phyloP scores from a whole-genome alignment of 1,140 invertebrate species.

The Daktulosphaira vitifoliae region DNA sequence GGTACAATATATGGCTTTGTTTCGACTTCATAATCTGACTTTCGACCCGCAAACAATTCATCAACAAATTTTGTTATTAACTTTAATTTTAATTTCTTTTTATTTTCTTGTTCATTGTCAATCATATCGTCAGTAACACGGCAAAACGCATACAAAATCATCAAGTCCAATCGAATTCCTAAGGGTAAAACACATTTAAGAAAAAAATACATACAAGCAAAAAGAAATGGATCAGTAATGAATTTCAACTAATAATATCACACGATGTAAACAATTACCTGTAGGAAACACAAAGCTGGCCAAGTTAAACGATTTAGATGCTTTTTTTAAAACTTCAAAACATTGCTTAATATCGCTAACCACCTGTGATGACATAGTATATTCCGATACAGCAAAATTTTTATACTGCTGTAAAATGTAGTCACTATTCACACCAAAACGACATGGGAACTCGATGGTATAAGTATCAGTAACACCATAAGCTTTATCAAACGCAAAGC shows the following conservation, averaged over 20 bases:
- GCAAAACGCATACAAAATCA: conserved; percentile 19
- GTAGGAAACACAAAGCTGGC: conserved; percentile 20
- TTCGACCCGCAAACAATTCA: not conserved
- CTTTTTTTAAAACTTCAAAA: conserved; percentile 1
- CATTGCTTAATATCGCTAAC: conserved; percentile 3
- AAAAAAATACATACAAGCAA: too few species aligned
- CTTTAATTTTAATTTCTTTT: not conserved
- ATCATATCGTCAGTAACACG: conserved; percentile 27
- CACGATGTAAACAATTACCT: conserved; percentile 2
- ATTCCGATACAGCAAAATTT: not conserved
- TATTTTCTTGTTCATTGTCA: not conserved
- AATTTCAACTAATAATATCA: too few species aligned
- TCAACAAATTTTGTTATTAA: not conserved
- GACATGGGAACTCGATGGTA: not conserved
- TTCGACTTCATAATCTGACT: not conserved
- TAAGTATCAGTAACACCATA: conserved; percentile 5
- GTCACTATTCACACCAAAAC: not conserved
- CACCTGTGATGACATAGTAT: not conserved
- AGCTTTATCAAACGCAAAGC: conserved; percentile 14
- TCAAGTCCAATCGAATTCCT: conserved; percentile 21
- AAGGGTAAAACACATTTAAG: not conserved
- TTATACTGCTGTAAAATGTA: not conserved
- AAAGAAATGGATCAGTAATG: too few species aligned
- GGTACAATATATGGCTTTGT: not conserved
- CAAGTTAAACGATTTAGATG: conserved; percentile 14